Evolutionary conservation across 2,797 vertebrate species (phyloP).

Genomic region (Pantherophis vulpinus): DNA sequence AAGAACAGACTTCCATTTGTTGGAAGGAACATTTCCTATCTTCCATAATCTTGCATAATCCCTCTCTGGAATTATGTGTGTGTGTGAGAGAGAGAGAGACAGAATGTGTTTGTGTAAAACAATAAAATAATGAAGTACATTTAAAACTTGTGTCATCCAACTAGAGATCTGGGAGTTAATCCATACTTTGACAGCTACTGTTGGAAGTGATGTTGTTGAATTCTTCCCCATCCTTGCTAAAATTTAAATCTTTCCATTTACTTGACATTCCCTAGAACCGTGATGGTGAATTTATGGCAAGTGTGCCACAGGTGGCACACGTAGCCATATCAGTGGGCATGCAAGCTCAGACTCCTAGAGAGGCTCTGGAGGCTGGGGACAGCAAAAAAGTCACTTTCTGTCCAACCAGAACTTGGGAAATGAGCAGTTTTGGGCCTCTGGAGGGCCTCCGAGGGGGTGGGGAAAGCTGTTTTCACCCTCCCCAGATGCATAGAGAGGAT

Average conservation of each 20-base stretch:
- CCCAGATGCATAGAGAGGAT: no score
- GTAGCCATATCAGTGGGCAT: no score
- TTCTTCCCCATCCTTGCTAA: not conserved
- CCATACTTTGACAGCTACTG: slow-evolving; percentile 28
- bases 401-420: no score
- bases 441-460: no score
- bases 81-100: not conserved
- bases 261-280: slow-evolving; percentile 52
- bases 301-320: no score
- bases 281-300: not conserved
- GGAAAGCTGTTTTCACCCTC: no score
- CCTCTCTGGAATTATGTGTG: not conserved
- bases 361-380: no score
- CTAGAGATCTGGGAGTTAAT: slow-evolving; percentile 34
- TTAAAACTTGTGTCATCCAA: slow-evolving; percentile 10
- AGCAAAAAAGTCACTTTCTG: no score
- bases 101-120: not conserved
- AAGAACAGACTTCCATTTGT: not conserved
- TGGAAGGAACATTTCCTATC: not conserved
- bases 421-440: no score
- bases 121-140: not conserved
- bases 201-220: slow-evolving; percentile 22
- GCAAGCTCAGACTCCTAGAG: no score
- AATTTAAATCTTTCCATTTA: slow-evolving; percentile 40
- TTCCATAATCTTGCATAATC: not conserved